Percentiles rank a stretch among this genome's conserved stretches.
These are phyloP conservation scores for Microtus agrestis DNA, from an alignment of 2,797 vertebrate genomes.

Conservation along the genomic window DNA sequence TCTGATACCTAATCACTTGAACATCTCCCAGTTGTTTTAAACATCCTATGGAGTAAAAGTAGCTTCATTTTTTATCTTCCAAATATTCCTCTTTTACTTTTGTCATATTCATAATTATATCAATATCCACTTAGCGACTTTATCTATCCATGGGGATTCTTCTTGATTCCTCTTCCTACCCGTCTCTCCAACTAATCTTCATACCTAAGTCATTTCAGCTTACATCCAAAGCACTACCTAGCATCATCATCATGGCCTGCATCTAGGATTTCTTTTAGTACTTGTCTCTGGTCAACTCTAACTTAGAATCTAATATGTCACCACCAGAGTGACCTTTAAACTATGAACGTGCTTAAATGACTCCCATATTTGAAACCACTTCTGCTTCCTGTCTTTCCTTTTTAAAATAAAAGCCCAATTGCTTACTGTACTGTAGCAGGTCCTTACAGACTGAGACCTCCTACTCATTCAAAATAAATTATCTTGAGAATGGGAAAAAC, in stretches of 20 bases:
- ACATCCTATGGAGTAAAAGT: neutral
- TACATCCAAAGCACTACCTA: neutral
- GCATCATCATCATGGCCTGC: neutral
- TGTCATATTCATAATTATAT: constrained; percentile 26
- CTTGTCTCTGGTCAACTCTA: neutral
- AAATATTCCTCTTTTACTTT: neutral
- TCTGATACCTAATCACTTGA: neutral
- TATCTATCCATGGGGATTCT: neutral
- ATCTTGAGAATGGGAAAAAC: neutral
- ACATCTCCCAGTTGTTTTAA: neutral
- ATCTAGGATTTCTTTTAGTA: neutral
- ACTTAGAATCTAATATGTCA: neutral
- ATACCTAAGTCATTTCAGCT: neutral
- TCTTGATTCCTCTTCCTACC: neutral
- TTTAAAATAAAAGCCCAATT: neutral
- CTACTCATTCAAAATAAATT: neutral
- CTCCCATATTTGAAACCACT: neutral
- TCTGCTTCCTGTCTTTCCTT: neutral
- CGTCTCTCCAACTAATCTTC: rapidly evolving
- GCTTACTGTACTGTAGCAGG: neutral
- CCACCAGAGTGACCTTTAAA: constrained; percentile 13
- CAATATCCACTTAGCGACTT: neutral
- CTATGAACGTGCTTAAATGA: neutral
- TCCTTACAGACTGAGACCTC: neutral
- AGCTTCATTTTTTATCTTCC: neutral